Evolutionary conservation across 2,797 vertebrate species (phyloP).

Genomic region (Hemitrygon akajei): DNA sequence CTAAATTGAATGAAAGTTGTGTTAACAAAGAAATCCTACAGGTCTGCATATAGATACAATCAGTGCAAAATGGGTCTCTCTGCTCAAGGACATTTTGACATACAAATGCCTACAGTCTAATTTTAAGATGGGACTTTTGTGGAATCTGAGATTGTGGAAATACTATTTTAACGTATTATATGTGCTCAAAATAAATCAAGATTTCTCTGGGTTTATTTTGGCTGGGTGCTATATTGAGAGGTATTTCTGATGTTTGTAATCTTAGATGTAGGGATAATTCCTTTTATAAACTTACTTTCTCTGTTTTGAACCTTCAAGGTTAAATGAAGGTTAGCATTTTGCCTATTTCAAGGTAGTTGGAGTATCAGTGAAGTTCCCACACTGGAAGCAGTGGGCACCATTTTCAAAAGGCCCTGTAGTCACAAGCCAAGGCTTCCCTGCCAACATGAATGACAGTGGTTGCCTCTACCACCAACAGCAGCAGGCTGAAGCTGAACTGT

Average conservation of each 20-base stretch:
- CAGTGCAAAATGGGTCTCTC: neutral
- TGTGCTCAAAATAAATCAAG: too few relatives aligned
- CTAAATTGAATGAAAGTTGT: too few relatives aligned
- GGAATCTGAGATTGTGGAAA: neutral
- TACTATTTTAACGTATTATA: neutral
- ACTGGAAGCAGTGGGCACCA: too few relatives aligned
- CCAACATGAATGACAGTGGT: too few relatives aligned
- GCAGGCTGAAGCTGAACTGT: too few relatives aligned
- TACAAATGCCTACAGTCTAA: neutral
- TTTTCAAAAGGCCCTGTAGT: too few relatives aligned
- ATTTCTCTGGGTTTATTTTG: neutral
- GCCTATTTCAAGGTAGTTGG: neutral
- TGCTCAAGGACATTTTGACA: neutral
- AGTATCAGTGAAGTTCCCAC: neutral
- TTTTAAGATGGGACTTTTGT: conserved; percentile 5
- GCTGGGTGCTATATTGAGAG: neutral
- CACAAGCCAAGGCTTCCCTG: too few relatives aligned
- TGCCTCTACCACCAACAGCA: too few relatives aligned
- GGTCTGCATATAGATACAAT: too few relatives aligned
- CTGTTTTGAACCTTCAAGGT: neutral
- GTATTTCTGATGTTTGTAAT: neutral
- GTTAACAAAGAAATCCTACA: too few relatives aligned
- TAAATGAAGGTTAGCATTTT: too few relatives aligned
- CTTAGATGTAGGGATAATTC: neutral
- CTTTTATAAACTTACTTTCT: neutral